These are phyloP conservation scores for Dryoscopus gambensis DNA, from an alignment of 2,113 vertebrate genomes.

Conservation along the genomic window DNA sequence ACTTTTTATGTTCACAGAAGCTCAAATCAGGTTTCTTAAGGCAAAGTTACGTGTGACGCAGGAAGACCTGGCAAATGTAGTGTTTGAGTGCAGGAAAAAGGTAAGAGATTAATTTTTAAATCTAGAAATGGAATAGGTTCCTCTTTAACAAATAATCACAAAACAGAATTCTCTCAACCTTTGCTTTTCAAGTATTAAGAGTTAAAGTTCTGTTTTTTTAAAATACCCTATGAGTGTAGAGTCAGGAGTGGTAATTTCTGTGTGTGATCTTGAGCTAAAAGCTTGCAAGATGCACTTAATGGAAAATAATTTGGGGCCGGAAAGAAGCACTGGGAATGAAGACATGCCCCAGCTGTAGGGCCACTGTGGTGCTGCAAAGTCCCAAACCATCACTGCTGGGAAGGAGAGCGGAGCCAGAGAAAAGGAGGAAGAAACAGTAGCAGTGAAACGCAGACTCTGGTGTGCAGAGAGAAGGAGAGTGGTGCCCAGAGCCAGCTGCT, in stretches of 20 bases:
- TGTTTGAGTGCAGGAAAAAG: constrained; percentile 84
- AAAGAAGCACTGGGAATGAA: neutral
- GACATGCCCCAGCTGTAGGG: neutral
- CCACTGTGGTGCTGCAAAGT: neutral
- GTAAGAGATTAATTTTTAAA: constrained; percentile 61
- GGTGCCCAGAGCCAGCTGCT: neutral
- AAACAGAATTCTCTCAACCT: neutral
- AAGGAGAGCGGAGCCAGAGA: neutral
- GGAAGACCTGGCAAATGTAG: constrained; percentile 83
- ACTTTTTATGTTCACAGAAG: constrained; percentile 73
- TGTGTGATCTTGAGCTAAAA: neutral
- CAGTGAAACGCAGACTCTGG: neutral
- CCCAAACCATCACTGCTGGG: neutral
- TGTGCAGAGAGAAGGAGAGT: neutral
- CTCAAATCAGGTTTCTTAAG: constrained; percentile 87
- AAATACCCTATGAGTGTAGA: neutral
- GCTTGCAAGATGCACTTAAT: neutral
- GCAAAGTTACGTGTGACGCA: constrained; percentile 87
- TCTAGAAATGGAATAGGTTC: neutral
- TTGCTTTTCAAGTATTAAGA: neutral
- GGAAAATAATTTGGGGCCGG: neutral
- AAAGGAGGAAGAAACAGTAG: neutral
- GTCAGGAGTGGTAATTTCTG: neutral
- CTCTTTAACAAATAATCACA: neutral
- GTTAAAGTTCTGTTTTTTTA: rapidly evolving